Percentiles rank a stretch among this genome's conserved stretches.
phyloP scores from a whole-genome alignment of 1,140 invertebrate species.

The Pissodes strobi region DNA sequence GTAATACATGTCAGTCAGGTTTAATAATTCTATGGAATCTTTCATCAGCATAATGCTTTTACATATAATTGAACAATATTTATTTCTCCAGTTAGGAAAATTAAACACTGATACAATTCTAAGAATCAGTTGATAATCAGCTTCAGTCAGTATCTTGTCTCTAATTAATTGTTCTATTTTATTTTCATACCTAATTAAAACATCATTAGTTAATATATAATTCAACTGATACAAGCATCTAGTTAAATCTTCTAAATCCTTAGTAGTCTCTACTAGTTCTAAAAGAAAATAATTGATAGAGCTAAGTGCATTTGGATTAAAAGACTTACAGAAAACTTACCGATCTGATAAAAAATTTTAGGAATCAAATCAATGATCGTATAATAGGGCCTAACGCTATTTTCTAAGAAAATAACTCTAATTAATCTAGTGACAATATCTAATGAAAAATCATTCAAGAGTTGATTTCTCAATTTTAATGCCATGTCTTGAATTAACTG shows the following conservation, averaged over 20 bases:
- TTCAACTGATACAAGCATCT: conserved; percentile 45
- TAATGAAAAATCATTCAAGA: conserved; percentile 36
- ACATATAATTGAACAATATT: conserved; percentile 37
- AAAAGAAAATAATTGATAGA: conserved; percentile 33
- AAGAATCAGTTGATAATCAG: conserved; percentile 39
- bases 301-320: too few relatives aligned
- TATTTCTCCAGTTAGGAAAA: conserved; percentile 44
- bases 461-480: conserved; percentile 33
- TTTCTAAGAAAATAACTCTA: conserved; percentile 38
- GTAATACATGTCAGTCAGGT: conserved; percentile 36
- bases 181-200: conserved; percentile 38
- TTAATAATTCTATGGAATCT: conserved; percentile 39
- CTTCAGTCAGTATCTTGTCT: conserved; percentile 26
- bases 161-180: conserved; percentile 42
- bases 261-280: conserved; percentile 38
- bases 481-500: conserved; percentile 38
- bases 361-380: conserved; percentile 42
- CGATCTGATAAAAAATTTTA: conserved; percentile 41
- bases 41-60: conserved; percentile 43
- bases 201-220: conserved; percentile 39
- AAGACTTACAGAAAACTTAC: conserved; percentile 31
- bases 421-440: conserved; percentile 35
- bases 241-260: conserved; percentile 41
- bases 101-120: conserved; percentile 46
- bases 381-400: conserved; percentile 40